A percentile compares a stretch with the other conserved stretches of the same genome.
These are phyloP conservation scores for Ceryle rudis DNA, from an alignment of 2,797 vertebrate genomes.

Conservation along the genomic window DNA sequence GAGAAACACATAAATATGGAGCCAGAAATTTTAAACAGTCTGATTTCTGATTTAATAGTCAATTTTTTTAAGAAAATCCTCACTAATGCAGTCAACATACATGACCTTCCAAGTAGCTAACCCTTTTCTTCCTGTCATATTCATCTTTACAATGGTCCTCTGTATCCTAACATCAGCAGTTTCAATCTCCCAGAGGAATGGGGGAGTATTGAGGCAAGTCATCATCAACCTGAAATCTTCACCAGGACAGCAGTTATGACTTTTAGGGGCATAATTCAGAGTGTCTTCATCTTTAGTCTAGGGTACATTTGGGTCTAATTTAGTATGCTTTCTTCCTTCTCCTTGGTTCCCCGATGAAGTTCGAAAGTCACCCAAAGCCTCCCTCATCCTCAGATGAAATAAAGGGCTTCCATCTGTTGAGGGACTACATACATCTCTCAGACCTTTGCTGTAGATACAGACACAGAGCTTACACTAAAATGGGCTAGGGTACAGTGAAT, in stretches of 20 bases:
- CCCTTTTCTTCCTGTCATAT: not conserved
- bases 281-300: no score
- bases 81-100: not conserved
- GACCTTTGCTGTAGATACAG: not conserved
- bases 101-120: not conserved
- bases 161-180: not conserved
- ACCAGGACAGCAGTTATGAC: not conserved
- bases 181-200: not conserved
- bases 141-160: not conserved
- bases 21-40: not conserved
- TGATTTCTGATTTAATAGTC: not conserved
- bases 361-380: no score
- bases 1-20: not conserved
- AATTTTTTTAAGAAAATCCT: not conserved
- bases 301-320: no score
- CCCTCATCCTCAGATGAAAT: no score
- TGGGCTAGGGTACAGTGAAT: not conserved
- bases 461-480: not conserved
- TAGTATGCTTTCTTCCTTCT: no score
- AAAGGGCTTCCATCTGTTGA: no score
- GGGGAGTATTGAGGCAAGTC: not conserved
- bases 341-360: no score
- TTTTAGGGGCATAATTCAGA: no score
- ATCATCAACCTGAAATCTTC: not conserved
- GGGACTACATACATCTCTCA: no score